A percentile compares a stretch with the other conserved stretches of the same genome.
These are phyloP conservation scores for Cybosia mesomella DNA, from an alignment of 2,888 invertebrate species.

Conservation along the genomic window DNA sequence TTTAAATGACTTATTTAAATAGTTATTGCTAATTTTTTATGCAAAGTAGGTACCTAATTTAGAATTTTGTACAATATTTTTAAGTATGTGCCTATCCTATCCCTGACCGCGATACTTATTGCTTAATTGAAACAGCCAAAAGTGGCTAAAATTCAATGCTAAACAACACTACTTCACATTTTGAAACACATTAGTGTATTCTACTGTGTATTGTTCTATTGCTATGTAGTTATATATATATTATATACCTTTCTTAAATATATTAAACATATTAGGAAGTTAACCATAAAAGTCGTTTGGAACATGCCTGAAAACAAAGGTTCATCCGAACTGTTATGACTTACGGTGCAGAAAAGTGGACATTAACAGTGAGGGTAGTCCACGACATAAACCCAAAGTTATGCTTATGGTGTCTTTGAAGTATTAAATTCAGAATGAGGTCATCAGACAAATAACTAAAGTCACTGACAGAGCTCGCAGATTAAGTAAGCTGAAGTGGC, in stretches of 20 bases:
- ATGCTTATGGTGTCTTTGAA: no score
- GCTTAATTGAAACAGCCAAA: slow-evolving; percentile 3
- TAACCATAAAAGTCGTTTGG: no score
- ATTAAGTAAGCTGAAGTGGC: no score
- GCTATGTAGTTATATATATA: background rate
- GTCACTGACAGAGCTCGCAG: no score
- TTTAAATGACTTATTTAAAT: slow-evolving; percentile 1
- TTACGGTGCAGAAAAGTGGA: no score
- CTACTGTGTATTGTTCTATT: background rate
- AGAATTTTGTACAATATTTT: slow-evolving; percentile 6
- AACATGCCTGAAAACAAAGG: no score
- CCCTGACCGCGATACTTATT: slow-evolving; percentile 19
- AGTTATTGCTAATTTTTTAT: slow-evolving; percentile 4
- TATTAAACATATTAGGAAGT: no score
- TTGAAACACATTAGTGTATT: background rate
- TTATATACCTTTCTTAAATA: background rate
- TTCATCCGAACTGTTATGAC: no score
- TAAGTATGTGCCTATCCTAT: background rate
- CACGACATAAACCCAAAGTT: no score
- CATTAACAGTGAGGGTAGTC: no score
- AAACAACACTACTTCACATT: background rate
- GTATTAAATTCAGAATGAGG: no score
- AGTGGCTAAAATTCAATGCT: background rate
- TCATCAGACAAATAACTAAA: no score
- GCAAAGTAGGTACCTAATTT: background rate